These are phyloP conservation scores for Cotesia vestalis DNA, from an alignment of 1,140 invertebrate species.

Conservation along the genomic window DNA sequence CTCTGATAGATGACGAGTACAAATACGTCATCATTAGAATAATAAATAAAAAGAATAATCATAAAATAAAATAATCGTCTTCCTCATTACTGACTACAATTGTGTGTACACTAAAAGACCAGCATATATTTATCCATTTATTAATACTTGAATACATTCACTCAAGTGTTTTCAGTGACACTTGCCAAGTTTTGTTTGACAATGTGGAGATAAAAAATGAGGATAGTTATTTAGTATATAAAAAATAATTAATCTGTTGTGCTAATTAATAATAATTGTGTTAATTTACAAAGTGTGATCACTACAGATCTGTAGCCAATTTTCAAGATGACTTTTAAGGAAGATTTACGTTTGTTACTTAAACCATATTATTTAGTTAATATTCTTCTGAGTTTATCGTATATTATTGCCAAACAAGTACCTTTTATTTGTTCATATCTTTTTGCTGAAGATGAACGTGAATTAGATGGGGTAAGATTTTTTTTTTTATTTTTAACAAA, in stretches of 20 bases:
- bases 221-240: too few relatives aligned
- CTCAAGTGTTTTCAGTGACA: too few relatives aligned
- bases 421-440: conserved; percentile 76
- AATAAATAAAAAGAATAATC: too few relatives aligned
- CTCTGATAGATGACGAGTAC: too few relatives aligned
- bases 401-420: conserved; percentile 78
- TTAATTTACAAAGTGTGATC: neutral
- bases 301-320: neutral
- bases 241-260: neutral
- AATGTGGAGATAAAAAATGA: too few relatives aligned
- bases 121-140: too few relatives aligned
- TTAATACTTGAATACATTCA: too few relatives aligned
- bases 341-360: conserved; percentile 75
- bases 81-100: too few relatives aligned
- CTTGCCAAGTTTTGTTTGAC: too few relatives aligned
- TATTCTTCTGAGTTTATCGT: conserved; percentile 84
- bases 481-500: conserved; percentile 30
- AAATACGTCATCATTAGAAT: too few relatives aligned
- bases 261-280: conserved; percentile 3
- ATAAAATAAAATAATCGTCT: too few relatives aligned
- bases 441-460: conserved; percentile 77
- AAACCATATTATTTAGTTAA: conserved; percentile 91
- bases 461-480: conserved; percentile 77
- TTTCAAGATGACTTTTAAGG: conserved; percentile 73
- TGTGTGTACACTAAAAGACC: too few relatives aligned